Evolutionary conservation across 2,113 vertebrate species (phyloP), one percentile per base, ranked within the genome.

Genomic region (Mormyrus iriodes): DNA sequence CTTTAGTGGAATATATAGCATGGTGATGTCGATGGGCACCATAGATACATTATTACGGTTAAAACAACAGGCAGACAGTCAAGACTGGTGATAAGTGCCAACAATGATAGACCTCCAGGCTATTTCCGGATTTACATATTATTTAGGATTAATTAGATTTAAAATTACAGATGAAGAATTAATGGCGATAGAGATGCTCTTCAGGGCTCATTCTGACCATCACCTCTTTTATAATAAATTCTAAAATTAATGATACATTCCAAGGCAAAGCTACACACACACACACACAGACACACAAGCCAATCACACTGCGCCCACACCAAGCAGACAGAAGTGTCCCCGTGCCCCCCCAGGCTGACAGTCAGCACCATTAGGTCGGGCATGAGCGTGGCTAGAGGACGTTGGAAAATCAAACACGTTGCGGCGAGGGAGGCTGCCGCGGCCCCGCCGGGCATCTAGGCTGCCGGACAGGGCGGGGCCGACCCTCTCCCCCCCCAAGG

Each of bases 321-420:
- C 92, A 92, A 35, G 4, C 5, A n/a, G 0, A 91, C 44, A 31
- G 21, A 51, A 17, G 3, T 46, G 13, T 17, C 31, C 9, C 42
- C 76, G 39, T 19, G 39, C 4, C 31, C 79, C 42, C 76, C 19
- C 15, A 46, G 79, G 46, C n/a, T 90, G 21, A 48, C 65, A 15
- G 85, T 90, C 90, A 94, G 88, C 91, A 97, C 96, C 96, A 13
- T 95, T 94, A 65, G 95, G 93, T 52, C 94, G 93, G 92, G 93
- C 93, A 91, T 94, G 93, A 91, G 94, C 91, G 88, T 95, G 95
- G 89, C 88, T 92, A 91, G 93, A 92, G 76, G 94, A 46, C 12
- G 94, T 92, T 0, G 98, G 96, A 91, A 99, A 97, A 94, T 99
- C 98, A 90, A 98, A 97, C 93, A 97, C 94, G 91, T 97, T 98